Base-by-base conservation (phyloP, 1,140 invertebrate species). In the Battus philenor region DNA sequence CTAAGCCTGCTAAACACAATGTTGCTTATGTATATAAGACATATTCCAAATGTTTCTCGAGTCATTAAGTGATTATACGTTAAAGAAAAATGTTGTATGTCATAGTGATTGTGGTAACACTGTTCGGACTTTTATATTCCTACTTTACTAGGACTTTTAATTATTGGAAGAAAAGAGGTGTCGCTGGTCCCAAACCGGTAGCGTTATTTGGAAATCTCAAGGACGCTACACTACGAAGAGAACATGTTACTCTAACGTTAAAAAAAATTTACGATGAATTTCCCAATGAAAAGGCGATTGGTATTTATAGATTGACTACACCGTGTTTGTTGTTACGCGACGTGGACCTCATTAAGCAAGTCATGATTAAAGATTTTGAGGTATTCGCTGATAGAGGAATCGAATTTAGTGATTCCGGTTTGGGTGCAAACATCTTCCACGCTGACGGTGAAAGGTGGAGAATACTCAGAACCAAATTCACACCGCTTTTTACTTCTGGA, bases 311-410 rank as follows among this genome's bases (percentile, higher is more conserved):
- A 32, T 59, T 68, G 54, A 62, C 72, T 1, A 77, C 84, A 1
- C 89, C 89, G 0, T 60, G 77, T 4, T 46, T 90, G 3, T 54
- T 90, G 1, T 32, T 89, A 1, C 73, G 87, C 5, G 89, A 92
- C 58, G 69, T 90, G 10, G 87, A 90, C 12, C 55, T 93, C 0
- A 81, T 91, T 0, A 91, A 90, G 54, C 65, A 83, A 9, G 82
- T 93, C 1, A 46, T 92, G 12, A 81, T 89, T 1, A 90, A 88
- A 54, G 89, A 91, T 16, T 41, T 41, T 11, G 38, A 41, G n/a
- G 10, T 4, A 2, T 41, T 41, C n/a, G 13, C 38, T 22, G 86
- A 89, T 48, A 86, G 87, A 3, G 83, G 79, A 0, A 38, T 83
- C 0, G 65, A 72, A 15, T 71, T 82, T 10, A 84, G 88, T 44